A percentile compares a stretch with the other conserved stretches of the same genome.
phyloP scores from a whole-genome alignment of 2,888 invertebrate genomes.

The Tethea ocularis region DNA sequence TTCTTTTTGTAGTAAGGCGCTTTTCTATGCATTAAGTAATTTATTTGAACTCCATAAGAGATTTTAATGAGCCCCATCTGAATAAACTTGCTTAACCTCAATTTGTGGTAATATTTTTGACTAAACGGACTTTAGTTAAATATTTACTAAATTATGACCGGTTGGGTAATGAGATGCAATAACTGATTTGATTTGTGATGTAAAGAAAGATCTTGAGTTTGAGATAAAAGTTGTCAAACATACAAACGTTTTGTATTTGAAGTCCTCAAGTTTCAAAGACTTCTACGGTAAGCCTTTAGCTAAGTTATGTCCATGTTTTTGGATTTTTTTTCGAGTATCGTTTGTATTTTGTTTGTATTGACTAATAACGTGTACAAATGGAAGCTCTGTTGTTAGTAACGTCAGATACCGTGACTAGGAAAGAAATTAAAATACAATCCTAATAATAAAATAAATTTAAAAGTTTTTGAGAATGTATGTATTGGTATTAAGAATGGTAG shows the following conservation, averaged over 20 bases:
- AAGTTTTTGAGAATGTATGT: too few species aligned
- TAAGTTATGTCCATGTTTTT: neutral
- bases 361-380: neutral
- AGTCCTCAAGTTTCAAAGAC: neutral
- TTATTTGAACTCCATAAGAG: constrained; percentile 2
- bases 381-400: neutral
- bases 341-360: neutral
- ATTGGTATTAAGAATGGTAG: too few species aligned
- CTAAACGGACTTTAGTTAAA: neutral
- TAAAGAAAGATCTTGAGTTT: neutral
- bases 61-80: constrained; percentile 7
- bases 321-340: neutral
- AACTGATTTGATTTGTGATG: neutral
- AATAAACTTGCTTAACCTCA: neutral
- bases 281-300: neutral
- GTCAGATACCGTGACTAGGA: neutral
- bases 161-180: constrained; percentile 2
- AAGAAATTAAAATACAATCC: too few species aligned
- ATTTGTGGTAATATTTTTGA: neutral
- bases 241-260: constrained; percentile 1
- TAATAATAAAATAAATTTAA: too few species aligned
- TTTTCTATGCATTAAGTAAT: constrained; percentile 4
- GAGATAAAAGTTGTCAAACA: neutral
- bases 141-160: neutral
- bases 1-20: neutral